These are phyloP conservation scores for Trematocara caparti DNA, from an alignment of 2,797 vertebrate genomes.

Conservation along the genomic window DNA sequence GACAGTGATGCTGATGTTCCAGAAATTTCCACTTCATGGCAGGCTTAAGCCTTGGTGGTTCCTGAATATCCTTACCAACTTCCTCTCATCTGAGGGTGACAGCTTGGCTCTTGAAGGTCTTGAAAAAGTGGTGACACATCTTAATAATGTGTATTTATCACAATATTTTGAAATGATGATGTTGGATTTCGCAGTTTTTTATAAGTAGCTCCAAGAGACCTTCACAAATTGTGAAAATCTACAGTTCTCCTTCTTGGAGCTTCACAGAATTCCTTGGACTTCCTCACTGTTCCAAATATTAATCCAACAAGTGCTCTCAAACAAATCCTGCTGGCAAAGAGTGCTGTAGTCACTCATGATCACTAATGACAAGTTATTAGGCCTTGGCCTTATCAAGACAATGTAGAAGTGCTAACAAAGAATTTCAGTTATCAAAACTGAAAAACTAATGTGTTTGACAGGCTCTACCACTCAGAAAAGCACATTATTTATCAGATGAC, in stretches of 20 bases:
- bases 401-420: neutral
- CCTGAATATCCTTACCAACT: neutral
- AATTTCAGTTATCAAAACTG: neutral
- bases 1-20: neutral
- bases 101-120: neutral
- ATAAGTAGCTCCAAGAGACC: neutral
- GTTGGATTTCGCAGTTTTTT: neutral
- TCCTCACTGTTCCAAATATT: neutral
- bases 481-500: neutral
- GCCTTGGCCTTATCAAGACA: neutral
- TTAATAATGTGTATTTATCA: neutral
- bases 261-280: neutral
- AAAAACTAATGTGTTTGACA: neutral
- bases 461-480: neutral
- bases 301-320: neutral
- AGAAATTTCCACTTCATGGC: neutral
- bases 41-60: neutral
- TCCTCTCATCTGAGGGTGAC: neutral
- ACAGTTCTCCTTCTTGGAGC: neutral
- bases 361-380: neutral
- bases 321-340: neutral
- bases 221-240: neutral
- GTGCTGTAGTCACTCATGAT: neutral
- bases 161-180: neutral
- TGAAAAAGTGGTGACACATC: neutral